Percentiles rank a stretch among this genome's conserved stretches.
phyloP scores from a whole-genome alignment of 2,113 vertebrate species.

The Melozone crissalis region DNA sequence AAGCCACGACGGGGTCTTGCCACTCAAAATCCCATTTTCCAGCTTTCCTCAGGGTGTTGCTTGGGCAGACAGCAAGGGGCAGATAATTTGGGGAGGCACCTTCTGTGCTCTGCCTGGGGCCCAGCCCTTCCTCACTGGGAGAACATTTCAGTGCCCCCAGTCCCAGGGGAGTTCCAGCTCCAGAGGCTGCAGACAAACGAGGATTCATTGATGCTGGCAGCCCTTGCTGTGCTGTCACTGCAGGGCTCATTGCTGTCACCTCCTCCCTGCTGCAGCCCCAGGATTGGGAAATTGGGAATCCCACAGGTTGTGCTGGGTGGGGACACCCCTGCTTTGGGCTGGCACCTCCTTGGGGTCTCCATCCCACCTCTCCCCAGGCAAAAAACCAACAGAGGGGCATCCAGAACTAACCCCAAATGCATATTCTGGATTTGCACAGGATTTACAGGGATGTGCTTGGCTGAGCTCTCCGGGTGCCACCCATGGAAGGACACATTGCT shows the following conservation, averaged over 20 bases:
- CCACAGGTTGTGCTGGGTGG: too few relatives aligned
- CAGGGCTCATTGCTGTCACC: background rate
- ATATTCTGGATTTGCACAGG: accelerated
- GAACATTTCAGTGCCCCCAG: accelerated
- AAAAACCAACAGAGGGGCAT: accelerated
- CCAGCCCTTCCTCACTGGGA: background rate
- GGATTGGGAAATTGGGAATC: background rate
- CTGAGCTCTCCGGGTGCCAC: background rate
- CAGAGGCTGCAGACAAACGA: background rate
- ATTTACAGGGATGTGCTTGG: too few relatives aligned
- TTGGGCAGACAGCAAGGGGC: accelerated
- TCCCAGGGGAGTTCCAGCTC: background rate
- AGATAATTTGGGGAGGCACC: background rate
- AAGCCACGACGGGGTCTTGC: background rate
- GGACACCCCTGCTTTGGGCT: background rate
- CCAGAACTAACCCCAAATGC: background rate
- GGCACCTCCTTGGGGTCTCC: background rate
- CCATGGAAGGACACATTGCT: accelerated
- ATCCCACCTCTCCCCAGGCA: background rate
- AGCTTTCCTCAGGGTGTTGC: background rate
- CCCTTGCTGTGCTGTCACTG: accelerated
- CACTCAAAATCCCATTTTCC: slow-evolving; percentile 2
- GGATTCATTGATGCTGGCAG: background rate
- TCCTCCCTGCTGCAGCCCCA: accelerated
- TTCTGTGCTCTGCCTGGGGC: background rate